Base-by-base conservation (phyloP, 2,797 vertebrate genomes). In the Trichosurus vulpecula region DNA sequence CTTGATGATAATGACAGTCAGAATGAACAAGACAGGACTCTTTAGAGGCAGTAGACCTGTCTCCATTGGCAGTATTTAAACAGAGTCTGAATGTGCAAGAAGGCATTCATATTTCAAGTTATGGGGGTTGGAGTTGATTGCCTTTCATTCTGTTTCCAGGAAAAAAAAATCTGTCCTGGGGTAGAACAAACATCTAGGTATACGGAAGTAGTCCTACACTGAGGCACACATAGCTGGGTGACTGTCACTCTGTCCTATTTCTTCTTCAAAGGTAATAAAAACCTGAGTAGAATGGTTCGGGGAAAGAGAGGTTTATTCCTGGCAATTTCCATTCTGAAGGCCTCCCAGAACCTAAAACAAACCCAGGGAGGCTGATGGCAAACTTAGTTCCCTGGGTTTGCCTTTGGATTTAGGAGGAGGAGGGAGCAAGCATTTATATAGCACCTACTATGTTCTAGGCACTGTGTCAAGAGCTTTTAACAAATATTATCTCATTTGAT, bases 241-340 rank as follows among this genome's bases (percentile, higher is more conserved):
- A 97, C 91, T 97, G 95, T 97, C 98, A 98, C 96, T 97, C 96
- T 94, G 61, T 97, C 97, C 97, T 98, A 97, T 98, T 98, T 97
- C 95, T 97, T 98, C 97, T 97, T 97, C 97, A 97, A 97, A 98
- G 97, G 93, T 97, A 98, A 97, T 97, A 97, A 98, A 98, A 97
- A 98, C 97, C 97, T 97, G 97, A 98, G 97, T 98, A 97, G 97
- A 98, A 98, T 93, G 96, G 97, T 98, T 97, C 97, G 96, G 97
- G 98, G 97, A 98, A 98, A 98, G 97, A 98, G 97, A 98, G 96
- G 96, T 97, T 98, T 98, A 98, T 97, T 98, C 97, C 97, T 94
- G 97, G 96, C 97, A 98, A 96, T 97, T 89, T 96, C 96, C 96
- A 97, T 94, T 94, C 94, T 97, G 94, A 97, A 98, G 98, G 95